Percentiles rank a stretch among this genome's conserved stretches.
phyloP scores from a whole-genome alignment of 2,888 invertebrate genomes.

The Tiliacea aurago region DNA sequence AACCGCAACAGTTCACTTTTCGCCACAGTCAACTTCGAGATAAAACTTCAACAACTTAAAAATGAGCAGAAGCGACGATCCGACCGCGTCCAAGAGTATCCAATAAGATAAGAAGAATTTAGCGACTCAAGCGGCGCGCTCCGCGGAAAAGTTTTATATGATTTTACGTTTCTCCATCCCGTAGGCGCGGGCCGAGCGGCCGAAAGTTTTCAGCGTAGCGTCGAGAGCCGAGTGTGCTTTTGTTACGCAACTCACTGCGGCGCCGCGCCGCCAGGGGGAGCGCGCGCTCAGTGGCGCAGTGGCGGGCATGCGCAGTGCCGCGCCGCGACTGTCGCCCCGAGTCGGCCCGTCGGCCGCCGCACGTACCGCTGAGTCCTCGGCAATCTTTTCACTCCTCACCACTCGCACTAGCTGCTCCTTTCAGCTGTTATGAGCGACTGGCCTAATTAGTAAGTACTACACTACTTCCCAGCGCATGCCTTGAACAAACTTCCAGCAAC shows the following conservation, averaged over 20 bases:
- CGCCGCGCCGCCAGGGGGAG: conserved; percentile 88
- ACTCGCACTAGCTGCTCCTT: conserved; percentile 68
- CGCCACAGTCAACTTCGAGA: conserved; percentile 78
- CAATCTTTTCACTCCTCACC: conserved; percentile 75
- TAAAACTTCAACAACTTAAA: conserved; percentile 80
- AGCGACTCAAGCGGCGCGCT: conserved; percentile 72
- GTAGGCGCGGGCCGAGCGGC: conserved; percentile 82
- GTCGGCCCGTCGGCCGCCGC: conserved; percentile 43
- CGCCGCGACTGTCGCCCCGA: conserved; percentile 59
- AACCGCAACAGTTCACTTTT: conserved; percentile 81
- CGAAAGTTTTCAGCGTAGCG: conserved; percentile 87
- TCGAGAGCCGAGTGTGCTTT: conserved; percentile 87
- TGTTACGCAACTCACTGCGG: conserved; percentile 90
- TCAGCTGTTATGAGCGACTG: conserved; percentile 47
- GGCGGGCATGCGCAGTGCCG: conserved; percentile 88
- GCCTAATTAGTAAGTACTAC: conserved; percentile 56
- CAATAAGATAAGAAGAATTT: conserved; percentile 59
- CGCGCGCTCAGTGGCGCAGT: conserved; percentile 89
- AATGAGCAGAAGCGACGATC: conserved; percentile 73
- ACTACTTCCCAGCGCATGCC: conserved; percentile 23
- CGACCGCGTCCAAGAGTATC: conserved; percentile 61
- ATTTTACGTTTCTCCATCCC: conserved; percentile 83
- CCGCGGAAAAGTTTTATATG: conserved; percentile 87
- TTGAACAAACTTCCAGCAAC: conserved; percentile 19
- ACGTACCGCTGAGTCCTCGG: conserved; percentile 64